A percentile compares a stretch with the other conserved stretches of the same genome.
phyloP scores from a whole-genome alignment of 2,113 vertebrate genomes.

The Merops nubicus region DNA sequence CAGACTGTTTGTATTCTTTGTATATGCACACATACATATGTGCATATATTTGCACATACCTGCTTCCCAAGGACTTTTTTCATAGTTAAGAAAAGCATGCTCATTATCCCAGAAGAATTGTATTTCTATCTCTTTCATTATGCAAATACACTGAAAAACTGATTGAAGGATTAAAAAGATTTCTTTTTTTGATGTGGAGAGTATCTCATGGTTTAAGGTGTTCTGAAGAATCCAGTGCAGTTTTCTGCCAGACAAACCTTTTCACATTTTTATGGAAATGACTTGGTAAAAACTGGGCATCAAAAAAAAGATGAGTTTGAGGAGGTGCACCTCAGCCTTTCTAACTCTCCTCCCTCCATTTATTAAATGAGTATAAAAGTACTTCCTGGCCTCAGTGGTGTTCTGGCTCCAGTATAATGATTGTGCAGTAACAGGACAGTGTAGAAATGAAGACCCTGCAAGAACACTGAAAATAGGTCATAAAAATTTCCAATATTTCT shows the following conservation, averaged over 20 bases:
- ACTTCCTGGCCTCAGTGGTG: neutral
- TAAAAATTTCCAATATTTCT: neutral
- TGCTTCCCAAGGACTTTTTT: neutral
- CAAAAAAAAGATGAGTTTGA: neutral
- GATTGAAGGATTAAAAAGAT: neutral
- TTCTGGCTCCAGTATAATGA: neutral
- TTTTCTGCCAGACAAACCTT: neutral
- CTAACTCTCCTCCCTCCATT: neutral
- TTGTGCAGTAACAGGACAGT: neutral
- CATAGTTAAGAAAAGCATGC: neutral
- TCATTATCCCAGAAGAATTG: neutral
- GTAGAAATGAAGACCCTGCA: neutral
- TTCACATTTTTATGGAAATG: neutral
- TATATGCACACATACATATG: neutral
- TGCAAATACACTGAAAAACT: neutral
- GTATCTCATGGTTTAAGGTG: neutral
- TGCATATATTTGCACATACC: accelerated
- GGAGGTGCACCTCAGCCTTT: neutral
- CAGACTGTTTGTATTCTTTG: neutral
- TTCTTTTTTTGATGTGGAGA: neutral
- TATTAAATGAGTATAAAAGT: neutral
- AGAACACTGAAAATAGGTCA: neutral
- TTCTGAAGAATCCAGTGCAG: neutral
- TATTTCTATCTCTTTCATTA: neutral
- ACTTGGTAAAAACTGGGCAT: neutral